Base-by-base conservation (phyloP, 2,888 invertebrate species). In the Gari tellinella region DNA sequence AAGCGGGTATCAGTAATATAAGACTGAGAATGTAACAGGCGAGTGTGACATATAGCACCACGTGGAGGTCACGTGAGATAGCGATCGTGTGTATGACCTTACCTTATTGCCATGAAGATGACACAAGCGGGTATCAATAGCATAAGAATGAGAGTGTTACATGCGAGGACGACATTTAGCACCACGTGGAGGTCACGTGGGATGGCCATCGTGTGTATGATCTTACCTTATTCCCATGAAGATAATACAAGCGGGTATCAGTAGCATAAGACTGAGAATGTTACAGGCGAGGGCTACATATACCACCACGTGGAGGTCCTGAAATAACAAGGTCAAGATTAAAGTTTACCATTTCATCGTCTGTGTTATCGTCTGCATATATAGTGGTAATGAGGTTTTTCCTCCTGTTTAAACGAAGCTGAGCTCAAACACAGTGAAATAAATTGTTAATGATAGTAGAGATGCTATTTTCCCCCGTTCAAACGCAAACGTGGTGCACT, bases 181-280 rank as follows among this genome's bases (percentile, higher is more conserved):
- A 84, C 56, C 0, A 75, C 69, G 37, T 74, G 70, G 51, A 66
- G 79, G 15, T 72, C 72, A n/a, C n/a, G n/a, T n/a, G n/a, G n/a
- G n/a, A n/a, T n/a, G n/a, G n/a, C n/a, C n/a, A n/a, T n/a, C n/a
- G n/a, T n/a, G 31, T 14, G 14, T 41, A 23, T 15, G 7, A 2
- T 37, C 65, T 45, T 72, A 86, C 86, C 84, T 79, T 43, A 83
- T 75, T 14, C 62, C 67, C 0, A 85, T 56, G 56, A 86, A 85
- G 15, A 85, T 82, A n/a, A 56, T 63, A 62, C 79, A 82, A 1
- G 86, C 83, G 7, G 86, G 86, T 8, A 85, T 61, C 8, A 86
- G 72, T 7, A 83, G 62, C 8, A 75, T 37, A n/a, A 86, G 43
- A 51, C 84, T 86, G 25, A 81, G 23, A 10, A 78, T 72, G 52